Conservation (phyloP, 2,888 invertebrate species). For the Tricholauxania praeusta region DNA sequence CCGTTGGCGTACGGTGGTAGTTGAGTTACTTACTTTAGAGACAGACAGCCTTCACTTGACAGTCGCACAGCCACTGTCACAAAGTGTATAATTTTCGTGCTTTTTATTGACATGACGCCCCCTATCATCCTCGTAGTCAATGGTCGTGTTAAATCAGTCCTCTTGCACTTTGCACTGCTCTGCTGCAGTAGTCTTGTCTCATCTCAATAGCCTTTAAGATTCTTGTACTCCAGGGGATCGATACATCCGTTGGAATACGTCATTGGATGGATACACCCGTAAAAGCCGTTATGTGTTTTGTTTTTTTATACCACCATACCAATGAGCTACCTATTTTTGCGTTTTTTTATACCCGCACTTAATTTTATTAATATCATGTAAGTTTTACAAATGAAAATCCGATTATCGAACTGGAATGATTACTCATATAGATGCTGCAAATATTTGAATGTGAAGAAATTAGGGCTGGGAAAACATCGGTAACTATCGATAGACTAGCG, state of each 20-base stretch:
- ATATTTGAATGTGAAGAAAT: no score
- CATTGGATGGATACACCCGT: constrained; percentile 46
- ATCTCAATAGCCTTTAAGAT: constrained; percentile 36
- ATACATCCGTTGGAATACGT: constrained; percentile 27
- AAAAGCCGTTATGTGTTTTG: constrained; percentile 25
- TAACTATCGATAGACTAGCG: no score
- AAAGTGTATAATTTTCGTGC: constrained; percentile 54
- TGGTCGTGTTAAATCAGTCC: constrained; percentile 38
- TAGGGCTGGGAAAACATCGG: no score
- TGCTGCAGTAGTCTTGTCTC: constrained; percentile 30
- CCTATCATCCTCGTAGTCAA: constrained; percentile 7
- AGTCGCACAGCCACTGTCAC: constrained; percentile 48
- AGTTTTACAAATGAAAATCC: no score
- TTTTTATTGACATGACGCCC: constrained; percentile 50
- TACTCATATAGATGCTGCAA: no score
- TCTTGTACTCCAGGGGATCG: constrained; percentile 32
- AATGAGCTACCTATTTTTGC: neutral
- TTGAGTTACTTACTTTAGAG: constrained; percentile 28
- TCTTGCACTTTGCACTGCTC: constrained; percentile 31
- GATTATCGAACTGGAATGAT: no score
- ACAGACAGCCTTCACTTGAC: constrained; percentile 38
- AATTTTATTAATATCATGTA: no score
- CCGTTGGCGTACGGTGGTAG: constrained; percentile 36
- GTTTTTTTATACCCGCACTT: no score
- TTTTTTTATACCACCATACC: constrained; percentile 17